A percentile compares a stretch with the other conserved stretches of the same genome.
Conservation (phyloP, 2,113 vertebrate species). For the Chrysochloris asiatica region DNA sequence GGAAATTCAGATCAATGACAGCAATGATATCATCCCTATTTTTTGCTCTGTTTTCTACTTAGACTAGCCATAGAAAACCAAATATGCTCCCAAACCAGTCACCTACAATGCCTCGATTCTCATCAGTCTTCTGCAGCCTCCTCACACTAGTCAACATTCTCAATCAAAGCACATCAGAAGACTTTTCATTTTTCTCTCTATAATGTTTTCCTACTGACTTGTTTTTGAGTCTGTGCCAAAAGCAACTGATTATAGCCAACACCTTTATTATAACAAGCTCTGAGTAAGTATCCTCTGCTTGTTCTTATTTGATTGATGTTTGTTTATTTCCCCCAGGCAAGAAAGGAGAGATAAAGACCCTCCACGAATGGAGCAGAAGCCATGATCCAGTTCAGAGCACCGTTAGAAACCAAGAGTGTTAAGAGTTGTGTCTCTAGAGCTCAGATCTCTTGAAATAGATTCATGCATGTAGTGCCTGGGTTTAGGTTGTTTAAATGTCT, state of each 20-base stretch:
- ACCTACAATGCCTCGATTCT: background rate
- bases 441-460: background rate
- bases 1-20: background rate
- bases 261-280: background rate
- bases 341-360: background rate
- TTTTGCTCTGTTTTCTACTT: background rate
- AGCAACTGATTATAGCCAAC: background rate
- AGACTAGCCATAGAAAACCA: background rate
- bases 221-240: background rate
- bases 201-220: background rate
- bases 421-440: background rate
- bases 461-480: background rate
- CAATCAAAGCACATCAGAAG: background rate
- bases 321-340: background rate
- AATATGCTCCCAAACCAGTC: background rate
- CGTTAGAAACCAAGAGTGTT: conserved; percentile 5
- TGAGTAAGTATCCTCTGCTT: background rate
- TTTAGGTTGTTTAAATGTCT: background rate
- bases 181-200: background rate
- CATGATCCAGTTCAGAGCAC: background rate
- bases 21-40: background rate
- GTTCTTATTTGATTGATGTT: background rate
- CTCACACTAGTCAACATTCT: background rate
- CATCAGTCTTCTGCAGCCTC: background rate
- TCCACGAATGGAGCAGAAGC: background rate